Evolutionary conservation across 92 coral and sea anemone species (phyloP), one percentile per base, ranked within the genome.

Genomic region (Palythoa grandiflora): DNA sequence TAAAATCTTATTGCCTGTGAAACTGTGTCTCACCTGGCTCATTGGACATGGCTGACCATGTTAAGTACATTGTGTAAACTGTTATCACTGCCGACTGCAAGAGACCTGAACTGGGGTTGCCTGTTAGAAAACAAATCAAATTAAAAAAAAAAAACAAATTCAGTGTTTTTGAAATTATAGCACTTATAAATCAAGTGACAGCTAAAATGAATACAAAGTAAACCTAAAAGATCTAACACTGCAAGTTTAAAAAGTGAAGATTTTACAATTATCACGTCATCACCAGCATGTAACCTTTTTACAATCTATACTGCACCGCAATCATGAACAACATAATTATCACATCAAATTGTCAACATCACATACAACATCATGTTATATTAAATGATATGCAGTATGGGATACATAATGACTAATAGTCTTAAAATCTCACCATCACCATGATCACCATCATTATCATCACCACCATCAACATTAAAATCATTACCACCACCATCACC

Each of bases 1-100:
- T 28, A 28, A 28, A 28, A 28, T 28, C 28, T 44, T 8, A 44
- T 8, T 44, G 6, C 50, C 7, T 5, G 12, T 17, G 6, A 17
- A 16, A 9, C 68, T 63, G 9, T n/a, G 37, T 48, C 93, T 83
- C 65, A 95, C 99, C 98, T 79, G 99, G 99, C 71, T 96, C 98
- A 88, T 95, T 96, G 20, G 99, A 96, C 94, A 96, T 95, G 38
- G 95, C 98, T 81, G 99, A 96, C 99, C 99, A 96, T 14, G 99
- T 96, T 79, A 96, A 91, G 83, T 96, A 96, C 92, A 96, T 93
- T 51, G 99, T 96, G 87, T 96, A 96, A 75, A 95, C 40, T 2
- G 99, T 95, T 6, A 96, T 96, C 37, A 96, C 92, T 20, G 92
- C 99, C 36, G 99, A 98, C 78, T 96, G 99, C 19, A 96, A 86